Evolutionary conservation across 2,888 invertebrate species (phyloP), one percentile per base, ranked within the genome.

Genomic region (Perithous albicinctus): DNA sequence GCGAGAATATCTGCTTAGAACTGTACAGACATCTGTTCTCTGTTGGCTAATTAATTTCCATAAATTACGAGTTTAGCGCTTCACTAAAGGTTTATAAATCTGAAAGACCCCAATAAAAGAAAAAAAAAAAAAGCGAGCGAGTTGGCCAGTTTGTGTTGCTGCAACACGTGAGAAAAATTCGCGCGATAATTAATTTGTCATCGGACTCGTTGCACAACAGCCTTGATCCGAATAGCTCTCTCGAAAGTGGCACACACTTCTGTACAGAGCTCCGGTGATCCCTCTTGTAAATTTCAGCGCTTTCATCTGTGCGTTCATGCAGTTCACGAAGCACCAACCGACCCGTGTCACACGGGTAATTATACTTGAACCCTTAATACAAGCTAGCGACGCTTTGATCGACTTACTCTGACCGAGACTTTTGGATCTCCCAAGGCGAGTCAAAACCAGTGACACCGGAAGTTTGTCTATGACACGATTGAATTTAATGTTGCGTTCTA

Each of bases 21-120:
- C n/a, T 3, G 43, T n/a, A n/a, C 51, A 20, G 10, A 51, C 51
- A 51, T 20, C 61, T 29, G 54, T 15, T 10, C 35, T 66, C 20
- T 0, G 51, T 7, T 7, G 8, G 32, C 54, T 32, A 67, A 75
- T 75, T 59, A 56, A 66, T 66, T 59, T 66, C 32, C 46, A n/a
- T 46, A 15, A n/a, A 67, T 18, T 18, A 54, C 32, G 59, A 54
- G 69, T 26, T 15, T 41, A n/a, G 26, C 38, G 12, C 66, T 15
- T 29, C 4, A 43, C 10, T 26, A 54, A 35, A n/a, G n/a, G n/a
- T 69, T 69, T 56, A 69, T 56, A 54, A 69, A 69, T 38, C 35
- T 35, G 18, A 46, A 46, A 46, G 18, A 46, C 15, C 5, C 15
- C 8, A 7, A 7, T 12, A 41, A 41, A 29, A 5, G n/a, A n/a